Evolutionary conservation across 2,888 invertebrate genomes (phyloP), one percentile per base, ranked within the genome.

Genomic region (Scrobipalpa costella): DNA sequence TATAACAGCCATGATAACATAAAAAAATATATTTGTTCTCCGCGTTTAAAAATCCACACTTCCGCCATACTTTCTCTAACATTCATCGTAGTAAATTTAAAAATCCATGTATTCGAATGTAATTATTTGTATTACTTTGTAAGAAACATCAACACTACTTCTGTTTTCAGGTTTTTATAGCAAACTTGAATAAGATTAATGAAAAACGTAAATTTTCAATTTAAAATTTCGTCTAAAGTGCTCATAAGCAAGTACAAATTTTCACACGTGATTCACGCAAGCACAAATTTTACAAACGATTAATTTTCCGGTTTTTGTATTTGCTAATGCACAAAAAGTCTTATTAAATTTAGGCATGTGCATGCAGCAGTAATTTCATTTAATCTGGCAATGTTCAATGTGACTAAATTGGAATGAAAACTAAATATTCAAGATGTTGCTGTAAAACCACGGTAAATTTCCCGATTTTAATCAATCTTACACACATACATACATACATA

Each of bases 191-290:
- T 44, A 44, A 15, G n/a, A 44, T 44, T 44, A 44, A 44, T 44
- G 44, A 44, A 15, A 15, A 44, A 15, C 2, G 44, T 15, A 15
- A 44, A 44, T 44, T 44, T 44, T 44, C 44, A 44, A 44, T 44
- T 44, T 44, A 7, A n/a, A n/a, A n/a, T n/a, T 44, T 15, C 15
- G n/a, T 13, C 40, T 40, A 44, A 44, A 44, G 15, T 15, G 44
- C 44, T 15, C 9, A 5, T 44, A 9, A 15, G 44, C 44, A 44
- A 15, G n/a, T 15, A 44, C n/a, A 44, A 44, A 44, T 44, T n/a
- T 44, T 44, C 44, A 44, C 44, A 44, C 44, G 15, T 44, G 44
- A n/a, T 44, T 44, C 44, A 44, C 44, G 44, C 44, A 7, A 44
- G 15, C 44, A 7, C 6, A 44, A 44, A 44, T 44, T 44, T 44